Base-by-base conservation (phyloP, 2,797 vertebrate species). In the Eutrigla gurnardus region DNA sequence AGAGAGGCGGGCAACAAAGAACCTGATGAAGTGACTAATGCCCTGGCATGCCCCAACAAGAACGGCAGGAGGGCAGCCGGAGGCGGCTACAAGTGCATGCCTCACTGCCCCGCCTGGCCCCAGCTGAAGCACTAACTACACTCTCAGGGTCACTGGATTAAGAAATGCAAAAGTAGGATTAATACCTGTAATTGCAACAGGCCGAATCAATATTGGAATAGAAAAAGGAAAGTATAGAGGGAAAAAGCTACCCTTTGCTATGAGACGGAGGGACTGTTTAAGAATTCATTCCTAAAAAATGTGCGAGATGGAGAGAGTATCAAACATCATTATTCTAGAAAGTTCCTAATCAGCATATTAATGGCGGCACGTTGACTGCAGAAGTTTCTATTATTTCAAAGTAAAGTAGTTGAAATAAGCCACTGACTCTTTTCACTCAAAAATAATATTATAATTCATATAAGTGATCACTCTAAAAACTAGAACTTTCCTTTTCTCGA, bases 1-100 rank as follows among this genome's bases (percentile, higher is more conserved):
- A 89, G 91, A 81, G 67, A 84, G 75, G 78, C 76, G 59, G 87
- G 89, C 87, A 89, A 95, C 93, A 95, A 94, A 95, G 90, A 91
- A 84, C 78, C 88, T 93, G 93, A 95, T 94, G 91, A 94, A 94
- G 93, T 93, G 88, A 86, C 90, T 94, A 94, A 95, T 94, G 92
- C 90, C 85, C 88, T 90, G 93, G 91, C 88, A 87, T 92, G 91
- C 89, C 93, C 90, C 91, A 93, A 89, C 91, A 92, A 76, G 89
- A 94, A 89, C 91, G 49, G 86, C 89, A 76, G 87, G 91, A 88
- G 89, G 88, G 82, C 74, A 75, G 86, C 78, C 78, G 70, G 85
- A 88, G 90, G 91, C 86, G 75, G 89, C 82, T 84, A 77, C 81
- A 82, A 73, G 71, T 83, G 88, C 91, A 93, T 52, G 88, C 90